A percentile compares a stretch with the other conserved stretches of the same genome.
phyloP scores from a whole-genome alignment of 2,797 vertebrate species.

The Amblyraja radiata region DNA sequence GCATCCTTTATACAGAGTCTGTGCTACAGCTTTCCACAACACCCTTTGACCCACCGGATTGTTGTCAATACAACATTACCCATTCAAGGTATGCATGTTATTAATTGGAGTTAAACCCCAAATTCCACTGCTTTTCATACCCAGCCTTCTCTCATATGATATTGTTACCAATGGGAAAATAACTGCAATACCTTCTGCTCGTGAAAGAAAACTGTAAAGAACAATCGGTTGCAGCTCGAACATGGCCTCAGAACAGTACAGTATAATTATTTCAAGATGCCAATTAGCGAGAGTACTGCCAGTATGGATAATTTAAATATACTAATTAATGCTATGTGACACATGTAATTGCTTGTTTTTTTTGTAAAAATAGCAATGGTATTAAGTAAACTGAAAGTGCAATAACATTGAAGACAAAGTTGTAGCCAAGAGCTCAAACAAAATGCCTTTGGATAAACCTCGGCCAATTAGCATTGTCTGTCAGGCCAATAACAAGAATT shows the following conservation, averaged over 20 bases:
- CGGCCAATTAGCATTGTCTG: background rate
- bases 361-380: conserved; percentile 22
- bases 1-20: background rate
- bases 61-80: background rate
- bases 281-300: background rate
- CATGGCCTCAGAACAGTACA: conserved; percentile 9
- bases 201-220: background rate
- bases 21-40: background rate
- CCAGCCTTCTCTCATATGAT: background rate
- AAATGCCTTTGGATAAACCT: background rate
- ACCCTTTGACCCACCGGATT: no score
- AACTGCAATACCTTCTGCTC: background rate
- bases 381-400: background rate
- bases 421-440: background rate
- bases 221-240: conserved; percentile 10
- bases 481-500: background rate
- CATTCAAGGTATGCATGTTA: background rate
- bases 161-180: background rate
- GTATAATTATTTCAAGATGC: conserved; percentile 21
- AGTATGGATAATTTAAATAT: conserved; percentile 26
- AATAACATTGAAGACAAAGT: background rate
- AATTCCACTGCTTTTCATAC: background rate
- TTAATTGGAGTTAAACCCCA: background rate
- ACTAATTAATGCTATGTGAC: conserved; percentile 25
- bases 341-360: conserved; percentile 16